Percentiles rank a stretch among this genome's conserved stretches.
Evolutionary conservation across 2,113 vertebrate species (phyloP).

Genomic region (Misgurnus mizolepis): DNA sequence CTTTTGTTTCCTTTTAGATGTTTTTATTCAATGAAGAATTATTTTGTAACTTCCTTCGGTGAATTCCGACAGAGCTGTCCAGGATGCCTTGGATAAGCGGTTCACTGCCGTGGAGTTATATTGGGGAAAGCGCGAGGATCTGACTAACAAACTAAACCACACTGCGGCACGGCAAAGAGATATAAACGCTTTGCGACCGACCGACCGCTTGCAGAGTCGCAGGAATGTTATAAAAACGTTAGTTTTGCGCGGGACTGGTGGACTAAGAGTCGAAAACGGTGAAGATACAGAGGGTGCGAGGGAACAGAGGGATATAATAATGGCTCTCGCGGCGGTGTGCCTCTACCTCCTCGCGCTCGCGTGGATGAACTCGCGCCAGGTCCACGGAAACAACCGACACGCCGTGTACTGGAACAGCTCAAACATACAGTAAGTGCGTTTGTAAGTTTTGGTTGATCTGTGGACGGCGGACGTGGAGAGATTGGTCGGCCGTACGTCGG

Average conservation of each 20-base stretch:
- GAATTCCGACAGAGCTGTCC: conserved; percentile 24
- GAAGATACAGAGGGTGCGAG: conserved; percentile 56
- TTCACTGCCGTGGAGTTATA: conserved; percentile 19
- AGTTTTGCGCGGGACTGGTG: conserved; percentile 7
- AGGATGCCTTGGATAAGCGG: conserved; percentile 28
- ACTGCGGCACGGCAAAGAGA: conserved; percentile 30
- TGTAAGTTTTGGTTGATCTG: not conserved
- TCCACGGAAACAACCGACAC: conserved; percentile 82
- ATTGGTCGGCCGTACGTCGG: not conserved
- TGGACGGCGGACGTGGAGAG: not conserved
- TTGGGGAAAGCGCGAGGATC: conserved; percentile 18
- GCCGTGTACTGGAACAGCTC: conserved; percentile 96
- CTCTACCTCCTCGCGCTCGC: conserved; percentile 77
- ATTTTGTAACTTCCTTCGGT: conserved; percentile 5
- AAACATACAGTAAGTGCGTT: conserved; percentile 86
- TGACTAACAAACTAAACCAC: conserved; percentile 19
- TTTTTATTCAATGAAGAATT: not conserved
- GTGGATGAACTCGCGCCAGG: conserved; percentile 73
- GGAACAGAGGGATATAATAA: conserved; percentile 62
- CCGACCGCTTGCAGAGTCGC: conserved; percentile 17
- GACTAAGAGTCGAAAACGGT: conserved; percentile 39
- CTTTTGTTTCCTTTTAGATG: not conserved
- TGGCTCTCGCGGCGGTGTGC: conserved; percentile 74
- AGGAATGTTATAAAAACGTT: conserved; percentile 42
- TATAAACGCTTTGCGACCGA: conserved; percentile 11